These are phyloP conservation scores for Myodes glareolus DNA, from an alignment of 2,113 vertebrate species.

Conservation along the genomic window DNA sequence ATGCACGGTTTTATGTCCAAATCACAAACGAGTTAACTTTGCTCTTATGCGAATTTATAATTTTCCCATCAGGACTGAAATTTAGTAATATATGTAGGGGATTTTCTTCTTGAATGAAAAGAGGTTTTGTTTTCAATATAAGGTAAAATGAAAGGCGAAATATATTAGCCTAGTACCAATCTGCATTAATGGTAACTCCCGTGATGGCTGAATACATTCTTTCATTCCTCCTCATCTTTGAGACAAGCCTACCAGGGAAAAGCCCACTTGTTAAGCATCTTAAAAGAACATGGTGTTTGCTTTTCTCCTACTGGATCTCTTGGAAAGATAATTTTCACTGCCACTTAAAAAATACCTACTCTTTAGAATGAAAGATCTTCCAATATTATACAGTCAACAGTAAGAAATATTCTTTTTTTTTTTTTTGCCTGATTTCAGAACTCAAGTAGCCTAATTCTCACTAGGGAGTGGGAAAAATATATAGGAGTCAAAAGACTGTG, in stretches of 20 bases:
- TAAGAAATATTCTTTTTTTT: not conserved
- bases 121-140: not conserved
- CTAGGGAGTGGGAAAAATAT: not conserved
- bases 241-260: not conserved
- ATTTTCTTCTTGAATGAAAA: conserved; percentile 11
- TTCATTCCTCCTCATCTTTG: not conserved
- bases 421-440: not conserved
- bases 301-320: not conserved
- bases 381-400: not conserved
- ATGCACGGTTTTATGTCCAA: not conserved
- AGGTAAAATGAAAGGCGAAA: not conserved
- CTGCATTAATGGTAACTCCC: not conserved
- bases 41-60: not conserved
- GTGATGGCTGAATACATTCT: not conserved
- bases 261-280: not conserved
- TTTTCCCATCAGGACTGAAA: not conserved
- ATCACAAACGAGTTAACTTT: not conserved
- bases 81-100: not conserved
- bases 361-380: not conserved
- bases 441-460: not conserved
- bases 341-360: not conserved
- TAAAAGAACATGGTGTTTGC: not conserved
- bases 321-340: not conserved
- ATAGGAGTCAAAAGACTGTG: not conserved
- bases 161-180: not conserved